These are phyloP conservation scores for Drosophila meridionalis DNA, from an alignment of 2,888 invertebrate species.

Conservation along the genomic window DNA sequence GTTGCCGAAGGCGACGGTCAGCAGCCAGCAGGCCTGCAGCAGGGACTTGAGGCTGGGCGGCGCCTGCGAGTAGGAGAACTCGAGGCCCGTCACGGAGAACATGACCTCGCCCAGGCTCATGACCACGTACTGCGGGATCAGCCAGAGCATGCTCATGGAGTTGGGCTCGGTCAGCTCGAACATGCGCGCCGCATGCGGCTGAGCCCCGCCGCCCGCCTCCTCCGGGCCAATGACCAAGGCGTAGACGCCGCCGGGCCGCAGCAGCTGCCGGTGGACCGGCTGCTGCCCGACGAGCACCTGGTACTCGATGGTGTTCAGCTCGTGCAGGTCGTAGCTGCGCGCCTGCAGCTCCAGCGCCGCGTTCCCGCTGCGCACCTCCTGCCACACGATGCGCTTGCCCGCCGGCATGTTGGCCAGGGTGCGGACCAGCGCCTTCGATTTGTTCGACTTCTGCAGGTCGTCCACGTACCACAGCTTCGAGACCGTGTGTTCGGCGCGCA, in stretches of 20 bases:
- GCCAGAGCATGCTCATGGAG: conserved; percentile 87
- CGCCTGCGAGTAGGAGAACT: conserved; percentile 89
- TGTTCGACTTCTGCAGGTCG: conserved; percentile 77
- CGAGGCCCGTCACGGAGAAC: conserved; percentile 89
- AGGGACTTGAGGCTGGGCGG: conserved; percentile 95
- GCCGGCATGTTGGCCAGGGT: conserved; percentile 71
- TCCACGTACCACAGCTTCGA: conserved; percentile 71
- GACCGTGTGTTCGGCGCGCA: conserved; percentile 49
- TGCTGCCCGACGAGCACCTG: conserved; percentile 52
- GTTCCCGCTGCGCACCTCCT: conserved; percentile 42
- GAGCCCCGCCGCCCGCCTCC: conserved; percentile 8
- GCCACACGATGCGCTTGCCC: conserved; percentile 64
- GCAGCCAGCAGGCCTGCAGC: conserved; percentile 94
- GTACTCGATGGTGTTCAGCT: conserved; percentile 68
- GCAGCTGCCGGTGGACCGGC: conserved; percentile 29
- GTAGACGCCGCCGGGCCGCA: conserved; percentile 83
- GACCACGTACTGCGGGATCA: conserved; percentile 89
- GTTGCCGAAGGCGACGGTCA: conserved; percentile 97
- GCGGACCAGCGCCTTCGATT: conserved; percentile 72
- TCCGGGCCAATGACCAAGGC: conserved; percentile 71
- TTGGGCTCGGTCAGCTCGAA: conserved; percentile 84
- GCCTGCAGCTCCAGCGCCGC: conserved; percentile 54
- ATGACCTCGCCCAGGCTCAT: conserved; percentile 88
- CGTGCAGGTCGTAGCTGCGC: conserved; percentile 57
- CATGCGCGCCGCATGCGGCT: conserved; percentile 31